These are phyloP conservation scores for Pimephales promelas DNA, from an alignment of 2,113 vertebrate genomes.

Conservation along the genomic window DNA sequence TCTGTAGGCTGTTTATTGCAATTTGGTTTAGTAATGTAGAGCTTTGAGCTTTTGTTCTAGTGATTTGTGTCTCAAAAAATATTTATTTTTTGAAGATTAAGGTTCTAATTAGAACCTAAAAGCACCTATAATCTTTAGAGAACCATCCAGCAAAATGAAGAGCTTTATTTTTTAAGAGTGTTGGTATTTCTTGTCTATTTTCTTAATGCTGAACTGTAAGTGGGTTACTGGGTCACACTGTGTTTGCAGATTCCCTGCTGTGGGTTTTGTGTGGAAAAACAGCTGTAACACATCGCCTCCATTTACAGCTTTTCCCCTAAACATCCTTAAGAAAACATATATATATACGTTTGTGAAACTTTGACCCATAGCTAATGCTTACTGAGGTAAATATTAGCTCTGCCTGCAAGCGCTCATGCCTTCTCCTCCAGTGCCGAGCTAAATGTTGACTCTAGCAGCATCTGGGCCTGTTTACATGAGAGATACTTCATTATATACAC, in stretches of 20 bases:
- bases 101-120: neutral
- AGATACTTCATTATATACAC: slow-evolving; percentile 4
- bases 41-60: neutral
- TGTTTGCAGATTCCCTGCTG: neutral
- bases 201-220: neutral
- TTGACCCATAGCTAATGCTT: neutral
- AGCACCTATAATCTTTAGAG: neutral
- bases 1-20: neutral
- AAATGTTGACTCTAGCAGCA: neutral
- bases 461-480: slow-evolving; percentile 24
- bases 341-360: neutral
- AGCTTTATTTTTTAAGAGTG: neutral
- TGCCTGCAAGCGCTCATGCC: neutral
- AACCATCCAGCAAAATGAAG: neutral
- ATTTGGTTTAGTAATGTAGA: neutral
- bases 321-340: slow-evolving; percentile 23
- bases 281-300: neutral
- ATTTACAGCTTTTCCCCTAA: neutral
- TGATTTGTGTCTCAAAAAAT: neutral
- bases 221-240: slow-evolving; percentile 21
- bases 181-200: neutral
- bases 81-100: neutral
- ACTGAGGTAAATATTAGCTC: slow-evolving; percentile 27
- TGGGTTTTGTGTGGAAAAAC: slow-evolving; percentile 28
- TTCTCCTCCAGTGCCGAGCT: too few relatives aligned